Base-by-base conservation (phyloP, 2,113 vertebrate species). In the Hemiprocne comata region DNA sequence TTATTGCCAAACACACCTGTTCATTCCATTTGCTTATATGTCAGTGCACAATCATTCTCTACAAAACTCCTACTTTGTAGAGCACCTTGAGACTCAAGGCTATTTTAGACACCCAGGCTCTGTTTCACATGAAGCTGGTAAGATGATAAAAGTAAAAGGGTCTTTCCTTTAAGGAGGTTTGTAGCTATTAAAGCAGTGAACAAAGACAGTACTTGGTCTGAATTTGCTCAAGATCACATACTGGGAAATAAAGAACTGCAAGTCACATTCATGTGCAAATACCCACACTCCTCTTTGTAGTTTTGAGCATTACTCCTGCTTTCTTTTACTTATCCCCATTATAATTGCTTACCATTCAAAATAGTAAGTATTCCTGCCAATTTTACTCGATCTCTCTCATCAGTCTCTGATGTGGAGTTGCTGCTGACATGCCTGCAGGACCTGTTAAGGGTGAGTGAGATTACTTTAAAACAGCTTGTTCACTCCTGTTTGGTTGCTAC, bases 191-290 rank as follows among this genome's bases (percentile, higher is more conserved):
- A 93, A 77, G 61, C 40, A 54, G 31, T 36, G 61, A 93, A 91
- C 51, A 89, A 84, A 92, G 85, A 78, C 61, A 71, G 36, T 69
- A 85, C 42, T 91, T 88, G 44, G 60, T 79, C 69, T 80, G 64
- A 89, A 87, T 96, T 92, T 95, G 55, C 36, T 71, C 25, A 92
- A 50, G 53, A 76, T 80, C 80, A 85, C 77, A 65, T 19, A 85
- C 25, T 70, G 61, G 36, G 72, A 94, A 33, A 93, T 72, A 84
- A 94, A 77, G 42, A 85, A 69, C 29, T 80, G 64, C 33, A 85
- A 92, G 36, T 21, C n/a, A 58, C 17, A 83, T 80, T 85, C 61
- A 79, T 67, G 66, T 75, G 66, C 42, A 95, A 87, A 84, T 76
- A 20, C 8, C 5, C 31, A 61, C 36, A 66, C 21, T 55, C 82